Base-by-base conservation (phyloP, 2,888 invertebrate species). In the Eudemis profundana region DNA sequence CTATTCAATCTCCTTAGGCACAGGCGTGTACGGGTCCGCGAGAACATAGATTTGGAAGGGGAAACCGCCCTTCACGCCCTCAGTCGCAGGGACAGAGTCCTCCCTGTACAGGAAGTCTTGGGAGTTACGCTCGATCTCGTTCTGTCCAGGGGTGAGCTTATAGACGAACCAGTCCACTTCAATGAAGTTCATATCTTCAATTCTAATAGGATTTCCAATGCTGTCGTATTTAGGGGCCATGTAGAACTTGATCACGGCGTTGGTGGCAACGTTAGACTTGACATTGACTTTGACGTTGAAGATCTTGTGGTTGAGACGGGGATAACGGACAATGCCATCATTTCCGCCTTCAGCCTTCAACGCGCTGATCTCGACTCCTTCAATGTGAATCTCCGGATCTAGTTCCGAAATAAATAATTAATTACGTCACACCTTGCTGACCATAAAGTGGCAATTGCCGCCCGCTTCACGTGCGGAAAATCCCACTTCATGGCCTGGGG, bases 21-120 rank as follows among this genome's bases (percentile, higher is more conserved):
- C 81, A 50, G 88, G 84, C 44, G 86, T 83, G 74, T 87, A 92
- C 27, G 47, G 47, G 15, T 49, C 23, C 14, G 27, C 27, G 10
- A 49, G 27, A 3, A 49, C 47, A 27, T 49, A 49, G 8, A 49
- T 14, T 5, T 49, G 47, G 47, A 27, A 49, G 27, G 47, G 27
- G n/a, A n/a, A n/a, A n/a, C n/a, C n/a, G n/a, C n/a, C n/a, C n/a
- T n/a, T n/a, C n/a, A n/a, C n/a, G n/a, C 47, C 47, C 27, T 94
- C 91, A 21, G 89, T 87, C 75, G 93, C 92, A 19, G 95, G 93
- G 66, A 94, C 90, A 27, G 93, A 93, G 74, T 96, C 96, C 59
- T 94, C 91, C 66, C 91, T 90, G 77, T 90, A 93, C 84, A 93
- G 93, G 82, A 94, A 95, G n/a, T 96, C 47, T 3, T 1, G 2